A percentile compares a stretch with the other conserved stretches of the same genome.
Conservation (phyloP, 1,140 invertebrate genomes). For the Drosophila nebulosa region DNA sequence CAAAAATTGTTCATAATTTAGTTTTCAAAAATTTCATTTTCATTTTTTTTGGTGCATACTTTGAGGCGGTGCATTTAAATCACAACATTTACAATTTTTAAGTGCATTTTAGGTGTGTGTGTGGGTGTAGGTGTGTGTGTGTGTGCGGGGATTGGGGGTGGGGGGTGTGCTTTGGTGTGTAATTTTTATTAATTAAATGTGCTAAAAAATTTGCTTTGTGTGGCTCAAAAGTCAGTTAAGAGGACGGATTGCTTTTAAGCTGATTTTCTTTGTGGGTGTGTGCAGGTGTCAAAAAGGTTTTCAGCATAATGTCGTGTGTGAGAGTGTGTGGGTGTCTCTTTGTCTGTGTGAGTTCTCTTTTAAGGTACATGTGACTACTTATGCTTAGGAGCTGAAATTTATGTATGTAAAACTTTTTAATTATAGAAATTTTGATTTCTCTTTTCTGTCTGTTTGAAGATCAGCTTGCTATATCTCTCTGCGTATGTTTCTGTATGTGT, state of each 20-base stretch:
- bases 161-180: too few species aligned
- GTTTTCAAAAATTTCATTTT: background rate
- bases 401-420: background rate
- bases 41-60: conserved; percentile 59
- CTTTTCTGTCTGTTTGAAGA: background rate
- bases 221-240: conserved; percentile 67
- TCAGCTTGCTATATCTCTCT: conserved; percentile 12
- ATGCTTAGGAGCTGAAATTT: conserved; percentile 73
- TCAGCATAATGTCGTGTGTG: background rate
- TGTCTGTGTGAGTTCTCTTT: conserved; percentile 36
- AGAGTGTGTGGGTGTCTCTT: conserved; percentile 32
- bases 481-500: conserved; percentile 36
- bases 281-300: conserved; percentile 32
- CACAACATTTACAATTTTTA: conserved; percentile 75
- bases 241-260: conserved; percentile 78
- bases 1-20: conserved; percentile 44
- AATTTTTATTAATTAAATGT: background rate
- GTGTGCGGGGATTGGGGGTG: too few species aligned
- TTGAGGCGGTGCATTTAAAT: conserved; percentile 75
- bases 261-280: conserved; percentile 56
- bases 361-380: conserved; percentile 79
- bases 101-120: conserved; percentile 60
- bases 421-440: conserved; percentile 48
- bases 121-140: background rate
- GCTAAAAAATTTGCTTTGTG: conserved; percentile 14